Evolutionary conservation across 2,888 invertebrate genomes (phyloP), one percentile per base, ranked within the genome.

Genomic region (Eupithecia exiguata): DNA sequence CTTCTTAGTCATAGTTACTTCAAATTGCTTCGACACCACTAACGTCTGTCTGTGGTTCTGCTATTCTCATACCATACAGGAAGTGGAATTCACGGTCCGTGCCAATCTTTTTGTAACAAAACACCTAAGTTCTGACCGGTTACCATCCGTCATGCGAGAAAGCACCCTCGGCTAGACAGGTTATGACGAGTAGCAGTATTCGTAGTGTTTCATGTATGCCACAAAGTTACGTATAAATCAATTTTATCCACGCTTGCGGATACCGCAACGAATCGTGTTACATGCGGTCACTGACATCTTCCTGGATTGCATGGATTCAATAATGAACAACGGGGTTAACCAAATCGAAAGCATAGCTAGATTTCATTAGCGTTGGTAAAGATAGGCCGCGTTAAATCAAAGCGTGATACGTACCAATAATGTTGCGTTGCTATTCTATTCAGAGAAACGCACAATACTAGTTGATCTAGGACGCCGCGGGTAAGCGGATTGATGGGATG

Each of bases 261-360:
- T 88, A 91, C 89, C 90, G 84, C 88, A 88, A 79, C 89, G 91
- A 91, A 90, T 92, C 89, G 81, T 81, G 88, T 92, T 91, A 91
- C 91, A 84, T 88, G 88, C 90, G 91, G 92, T 91, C 91, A 91
- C 88, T 91, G 91, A 89, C 92, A 88, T 90, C 87, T 89, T 89
- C 87, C 88, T 87, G 87, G 87, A 84, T 90, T 90, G 88, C 89
- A 87, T 88, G 85, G 84, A 88, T 87, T 87, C 85, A 85, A 85
- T 86, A 85, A 84, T 82, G 80, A 76, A 75, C 70, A 75, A 69
- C 65, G 49, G 36, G 69, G 46, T 71, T 73, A 73, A 67, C 69
- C 76, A 61, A 74, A 78, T 76, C 74, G 70, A 78, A 77, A 71
- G 66, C 58, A 58, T 67, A 68, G 25, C 35, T 65, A 36, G 63